phyloP scores from a whole-genome alignment of 2,113 vertebrate species.

The Tetrao urogallus region DNA sequence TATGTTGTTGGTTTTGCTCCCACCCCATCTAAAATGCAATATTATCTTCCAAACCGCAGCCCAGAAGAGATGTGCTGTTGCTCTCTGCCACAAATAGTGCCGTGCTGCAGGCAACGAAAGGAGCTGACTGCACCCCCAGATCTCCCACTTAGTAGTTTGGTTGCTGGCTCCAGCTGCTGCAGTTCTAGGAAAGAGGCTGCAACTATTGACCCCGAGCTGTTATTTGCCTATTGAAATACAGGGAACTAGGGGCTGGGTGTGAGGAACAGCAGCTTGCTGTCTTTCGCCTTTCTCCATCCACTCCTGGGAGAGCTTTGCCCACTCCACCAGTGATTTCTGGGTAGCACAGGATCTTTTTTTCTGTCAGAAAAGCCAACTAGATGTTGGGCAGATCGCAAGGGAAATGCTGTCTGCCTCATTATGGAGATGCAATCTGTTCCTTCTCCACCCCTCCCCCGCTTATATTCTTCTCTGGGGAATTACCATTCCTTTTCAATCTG shows the following conservation, averaged over 20 bases:
- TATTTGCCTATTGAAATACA: slow-evolving; percentile 60
- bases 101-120: not conserved
- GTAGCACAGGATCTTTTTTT: not conserved
- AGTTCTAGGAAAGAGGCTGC: slow-evolving; percentile 57
- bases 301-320: not conserved
- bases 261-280: not conserved
- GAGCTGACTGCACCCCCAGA: not conserved
- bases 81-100: not conserved
- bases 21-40: not conserved
- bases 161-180: not conserved
- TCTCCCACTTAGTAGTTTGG: not conserved
- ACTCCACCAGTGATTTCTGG: not conserved
- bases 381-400: slow-evolving; percentile 10
- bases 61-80: not conserved
- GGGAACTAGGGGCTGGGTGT: not conserved
- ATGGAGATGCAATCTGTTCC: slow-evolving; percentile 31
- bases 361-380: not conserved
- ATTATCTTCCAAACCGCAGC: not conserved
- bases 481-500: slow-evolving; percentile 20
- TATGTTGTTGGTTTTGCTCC: not conserved
- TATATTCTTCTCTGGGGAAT: slow-evolving; percentile 13
- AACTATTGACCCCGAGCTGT: slow-evolving; percentile 36
- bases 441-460: not conserved
- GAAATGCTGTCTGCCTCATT: slow-evolving; percentile 26
- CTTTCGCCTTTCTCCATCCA: not conserved